phyloP scores from a whole-genome alignment of 2,797 vertebrate species.

The Falco columbarius region DNA sequence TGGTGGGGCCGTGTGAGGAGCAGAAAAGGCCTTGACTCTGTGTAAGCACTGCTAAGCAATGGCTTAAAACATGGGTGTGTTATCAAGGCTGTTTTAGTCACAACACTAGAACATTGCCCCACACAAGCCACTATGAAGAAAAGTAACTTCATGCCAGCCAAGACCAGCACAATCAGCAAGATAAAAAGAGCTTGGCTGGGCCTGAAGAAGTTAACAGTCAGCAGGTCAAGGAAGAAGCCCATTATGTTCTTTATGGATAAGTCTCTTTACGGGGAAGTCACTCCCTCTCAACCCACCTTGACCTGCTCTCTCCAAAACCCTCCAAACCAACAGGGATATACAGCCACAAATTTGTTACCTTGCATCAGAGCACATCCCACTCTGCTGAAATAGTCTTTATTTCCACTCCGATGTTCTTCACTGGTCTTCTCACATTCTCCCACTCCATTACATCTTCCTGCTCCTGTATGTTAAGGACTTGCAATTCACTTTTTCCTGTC shows the following conservation, averaged over 20 bases:
- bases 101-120: too few relatives aligned
- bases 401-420: conserved; percentile 47
- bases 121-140: not conserved
- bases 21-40: too few relatives aligned
- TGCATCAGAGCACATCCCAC: conserved; percentile 73
- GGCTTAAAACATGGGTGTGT: too few relatives aligned
- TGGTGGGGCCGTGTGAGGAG: too few relatives aligned
- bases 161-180: not conserved
- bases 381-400: conserved; percentile 47
- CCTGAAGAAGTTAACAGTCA: not conserved
- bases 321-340: not conserved
- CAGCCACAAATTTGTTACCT: conserved; percentile 25
- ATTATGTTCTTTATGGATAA: not conserved
- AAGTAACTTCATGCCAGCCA: not conserved
- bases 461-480: not conserved
- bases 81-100: too few relatives aligned
- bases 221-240: not conserved
- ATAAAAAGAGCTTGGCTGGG: not conserved
- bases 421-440: conserved; percentile 66
- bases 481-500: not conserved
- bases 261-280: not conserved
- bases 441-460: not conserved
- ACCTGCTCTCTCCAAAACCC: not conserved
- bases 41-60: too few relatives aligned
- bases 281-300: not conserved